Evolutionary conservation across 1,140 invertebrate genomes (phyloP), one percentile per base, ranked within the genome.

Genomic region (Dendrolimus punctatus): DNA sequence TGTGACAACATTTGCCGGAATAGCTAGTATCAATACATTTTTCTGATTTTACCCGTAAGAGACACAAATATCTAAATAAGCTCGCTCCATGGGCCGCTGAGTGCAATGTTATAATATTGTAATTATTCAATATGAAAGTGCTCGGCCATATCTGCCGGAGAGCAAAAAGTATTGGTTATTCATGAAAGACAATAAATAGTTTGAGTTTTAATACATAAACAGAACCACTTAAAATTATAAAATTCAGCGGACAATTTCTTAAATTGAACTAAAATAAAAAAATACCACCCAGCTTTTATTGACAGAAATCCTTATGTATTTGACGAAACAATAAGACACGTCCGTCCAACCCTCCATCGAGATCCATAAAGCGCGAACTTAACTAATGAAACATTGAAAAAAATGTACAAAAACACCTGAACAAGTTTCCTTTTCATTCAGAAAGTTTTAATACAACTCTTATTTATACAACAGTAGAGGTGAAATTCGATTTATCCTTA

Each of bases 331-430:
- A 85, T 77, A 80, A 66, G 64, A 75, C 76, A 77, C 76, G 72
- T 82, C 70, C 66, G 62, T 62, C 62, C 59, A 68, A 69, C 76
- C 79, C 76, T 73, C 68, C 68, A 74, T 78, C 79, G 76, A 78
- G 79, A 81, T 82, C 76, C 79, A 74, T 77, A 82, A 77, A 85
- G 80, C 76, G 76, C 78, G 79, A 84, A 84, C 83, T 79, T 76
- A 76, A 75, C 83, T 86, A 86, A 86, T 86, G 83, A 86, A 84
- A 84, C 49, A 59, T 64, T 65, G 79, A 86, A 80, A 85, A 86
- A 83, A 73, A 9, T 23, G 23, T 68, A 68, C 66, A 78, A 80
- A 68, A 76, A 77, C 73, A 73, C 67, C 62, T 71, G 65, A 60
- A 57, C 72, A 76, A 68, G 9, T 55, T 60, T 61, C 46, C 47